Conservation (phyloP, 2,888 invertebrate genomes). For the Drosophila heteroneura region DNA sequence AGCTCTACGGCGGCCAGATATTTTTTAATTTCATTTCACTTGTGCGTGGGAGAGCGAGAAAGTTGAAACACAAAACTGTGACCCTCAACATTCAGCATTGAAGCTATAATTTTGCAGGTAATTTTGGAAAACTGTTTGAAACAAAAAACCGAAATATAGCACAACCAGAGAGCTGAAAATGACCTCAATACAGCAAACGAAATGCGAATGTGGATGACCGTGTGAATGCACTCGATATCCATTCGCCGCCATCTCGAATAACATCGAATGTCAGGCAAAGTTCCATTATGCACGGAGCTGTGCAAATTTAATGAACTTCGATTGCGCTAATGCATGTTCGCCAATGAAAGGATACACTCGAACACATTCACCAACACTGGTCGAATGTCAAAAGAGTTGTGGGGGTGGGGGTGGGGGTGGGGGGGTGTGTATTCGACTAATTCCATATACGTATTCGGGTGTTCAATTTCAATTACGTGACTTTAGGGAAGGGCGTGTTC, state of each 20-base stretch:
- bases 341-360: not conserved
- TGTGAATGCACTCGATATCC: not conserved
- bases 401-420: fast-evolving
- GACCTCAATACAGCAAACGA: conserved; percentile 53
- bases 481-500: not conserved
- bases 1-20: conserved; percentile 5
- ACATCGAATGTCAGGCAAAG: conserved; percentile 5
- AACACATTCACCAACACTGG: conserved; percentile 6
- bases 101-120: conserved; percentile 11
- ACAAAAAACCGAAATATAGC: conserved; percentile 24
- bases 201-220: conserved; percentile 37
- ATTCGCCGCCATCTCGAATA: conserved; percentile 1
- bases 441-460: conserved; percentile 11
- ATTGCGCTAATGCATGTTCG: conserved; percentile 34
- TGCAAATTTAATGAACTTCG: conserved; percentile 69
- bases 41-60: conserved; percentile 41
- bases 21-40: conserved; percentile 55
- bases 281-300: conserved; percentile 17
- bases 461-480: conserved; percentile 42
- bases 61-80: conserved; percentile 56
- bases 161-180: conserved; percentile 28
- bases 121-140: conserved; percentile 37
- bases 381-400: not conserved
- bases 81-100: conserved; percentile 28
- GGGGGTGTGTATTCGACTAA: not conserved